These are phyloP conservation scores for Cheiracanthium punctorium DNA, from an alignment of 2,888 invertebrate species.

Conservation along the genomic window DNA sequence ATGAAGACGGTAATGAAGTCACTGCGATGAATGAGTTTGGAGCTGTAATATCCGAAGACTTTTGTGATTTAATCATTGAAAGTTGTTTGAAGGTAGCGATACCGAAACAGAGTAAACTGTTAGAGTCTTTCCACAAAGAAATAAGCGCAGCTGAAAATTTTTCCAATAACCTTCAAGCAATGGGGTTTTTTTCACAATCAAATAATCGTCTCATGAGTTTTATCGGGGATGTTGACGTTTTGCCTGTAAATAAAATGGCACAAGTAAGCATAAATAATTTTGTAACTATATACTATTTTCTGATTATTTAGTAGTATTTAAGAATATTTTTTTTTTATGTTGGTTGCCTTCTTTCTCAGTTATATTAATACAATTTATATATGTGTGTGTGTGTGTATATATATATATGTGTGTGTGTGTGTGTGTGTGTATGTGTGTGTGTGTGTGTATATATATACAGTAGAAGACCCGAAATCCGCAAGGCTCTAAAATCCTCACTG, in stretches of 20 bases:
- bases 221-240: conserved; percentile 83
- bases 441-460: too few relatives aligned
- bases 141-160: conserved; percentile 82
- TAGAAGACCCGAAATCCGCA: too few relatives aligned
- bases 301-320: too few relatives aligned
- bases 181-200: conserved; percentile 74
- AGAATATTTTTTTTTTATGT: too few relatives aligned
- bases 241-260: conserved; percentile 87
- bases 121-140: conserved; percentile 82
- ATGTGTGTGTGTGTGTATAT: too few relatives aligned
- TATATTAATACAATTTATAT: too few relatives aligned
- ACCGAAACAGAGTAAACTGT: conserved; percentile 84
- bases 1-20: conserved; percentile 73
- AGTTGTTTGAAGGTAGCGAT: conserved; percentile 86
- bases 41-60: conserved; percentile 79
- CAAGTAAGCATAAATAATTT: conserved; percentile 76
- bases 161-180: conserved; percentile 80
- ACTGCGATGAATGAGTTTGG: conserved; percentile 79
- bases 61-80: conserved; percentile 82
- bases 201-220: conserved; percentile 81
- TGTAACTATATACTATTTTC: too few relatives aligned
- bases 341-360: too few relatives aligned
- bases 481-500: too few relatives aligned
- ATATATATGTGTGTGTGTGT: too few relatives aligned
- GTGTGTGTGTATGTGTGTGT: too few relatives aligned